These are phyloP conservation scores for Lutjanus campechanus DNA, from an alignment of 2,797 vertebrate genomes.

Conservation along the genomic window DNA sequence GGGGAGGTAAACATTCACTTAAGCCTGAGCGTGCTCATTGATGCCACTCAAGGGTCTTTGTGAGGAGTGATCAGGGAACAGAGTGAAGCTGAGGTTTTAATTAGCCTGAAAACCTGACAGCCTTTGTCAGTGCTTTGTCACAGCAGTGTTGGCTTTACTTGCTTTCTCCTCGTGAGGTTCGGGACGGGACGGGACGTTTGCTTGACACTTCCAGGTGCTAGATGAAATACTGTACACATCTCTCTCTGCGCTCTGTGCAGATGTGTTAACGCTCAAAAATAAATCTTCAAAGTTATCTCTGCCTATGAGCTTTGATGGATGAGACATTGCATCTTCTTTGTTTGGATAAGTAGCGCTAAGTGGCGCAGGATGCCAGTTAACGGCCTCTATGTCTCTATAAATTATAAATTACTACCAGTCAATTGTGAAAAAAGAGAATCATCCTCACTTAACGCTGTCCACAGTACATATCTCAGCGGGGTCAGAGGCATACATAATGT, in stretches of 20 bases:
- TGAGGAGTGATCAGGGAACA: slow-evolving; percentile 79
- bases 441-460: slow-evolving; percentile 19
- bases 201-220: slow-evolving; percentile 17
- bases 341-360: slow-evolving; percentile 39
- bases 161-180: slow-evolving; percentile 2
- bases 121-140: slow-evolving; percentile 76
- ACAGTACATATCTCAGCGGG: slow-evolving; percentile 25
- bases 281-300: slow-evolving; percentile 28
- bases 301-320: slow-evolving; percentile 21
- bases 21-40: slow-evolving; percentile 79
- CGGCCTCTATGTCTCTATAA: neutral
- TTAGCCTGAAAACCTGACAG: slow-evolving; percentile 83
- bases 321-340: slow-evolving; percentile 22
- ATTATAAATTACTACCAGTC: slow-evolving; percentile 34
- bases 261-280: slow-evolving; percentile 10
- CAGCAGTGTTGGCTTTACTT: slow-evolving; percentile 40
- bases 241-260: neutral
- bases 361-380: slow-evolving; percentile 24
- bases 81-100: slow-evolving; percentile 84
- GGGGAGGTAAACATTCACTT: slow-evolving; percentile 86
- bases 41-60: slow-evolving; percentile 80
- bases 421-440: slow-evolving; percentile 21
- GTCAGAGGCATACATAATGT: slow-evolving; percentile 42
- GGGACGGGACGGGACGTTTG: neutral
- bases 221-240: slow-evolving; percentile 7